Evolutionary conservation across 2,797 vertebrate genomes (phyloP).

Genomic region (Syngnathus acus): DNA sequence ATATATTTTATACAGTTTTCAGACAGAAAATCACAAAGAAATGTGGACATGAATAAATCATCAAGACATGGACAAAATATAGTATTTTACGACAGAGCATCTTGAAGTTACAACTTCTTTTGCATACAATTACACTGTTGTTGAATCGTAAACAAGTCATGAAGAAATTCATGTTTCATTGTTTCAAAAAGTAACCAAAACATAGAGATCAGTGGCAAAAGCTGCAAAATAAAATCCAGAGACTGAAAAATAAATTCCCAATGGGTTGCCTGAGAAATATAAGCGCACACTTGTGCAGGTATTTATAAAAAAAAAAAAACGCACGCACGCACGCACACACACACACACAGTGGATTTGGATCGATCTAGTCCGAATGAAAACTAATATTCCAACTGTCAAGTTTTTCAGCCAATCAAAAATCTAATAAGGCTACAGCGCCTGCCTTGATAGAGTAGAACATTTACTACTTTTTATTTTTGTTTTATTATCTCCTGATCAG

Average conservation of each 20-base stretch:
- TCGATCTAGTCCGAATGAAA: too few relatives aligned
- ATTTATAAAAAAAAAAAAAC: too few relatives aligned
- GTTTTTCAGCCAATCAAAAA: not conserved
- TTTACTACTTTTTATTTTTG: not conserved
- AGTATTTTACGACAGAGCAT: not conserved
- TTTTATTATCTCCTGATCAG: not conserved
- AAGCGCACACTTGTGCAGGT: not conserved
- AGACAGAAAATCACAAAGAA: slow-evolving; percentile 42
- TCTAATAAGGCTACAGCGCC: not conserved
- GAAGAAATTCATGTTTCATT: not conserved
- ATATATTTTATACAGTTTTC: slow-evolving; percentile 28
- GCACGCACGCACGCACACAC: too few relatives aligned
- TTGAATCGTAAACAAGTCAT: not conserved
- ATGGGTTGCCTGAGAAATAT: not conserved
- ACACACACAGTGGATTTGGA: not conserved
- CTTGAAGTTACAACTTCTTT: not conserved
- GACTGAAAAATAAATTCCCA: not conserved
- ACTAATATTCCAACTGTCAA: too few relatives aligned
- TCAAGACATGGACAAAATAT: not conserved
- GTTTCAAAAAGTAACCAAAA: not conserved
- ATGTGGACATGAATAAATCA: slow-evolving; percentile 35
- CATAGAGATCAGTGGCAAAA: not conserved
- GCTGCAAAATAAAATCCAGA: not conserved
- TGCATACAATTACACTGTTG: not conserved
- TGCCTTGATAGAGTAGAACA: too few relatives aligned